phyloP scores from a whole-genome alignment of 2,113 vertebrate genomes.

The Rhineura floridana region DNA sequence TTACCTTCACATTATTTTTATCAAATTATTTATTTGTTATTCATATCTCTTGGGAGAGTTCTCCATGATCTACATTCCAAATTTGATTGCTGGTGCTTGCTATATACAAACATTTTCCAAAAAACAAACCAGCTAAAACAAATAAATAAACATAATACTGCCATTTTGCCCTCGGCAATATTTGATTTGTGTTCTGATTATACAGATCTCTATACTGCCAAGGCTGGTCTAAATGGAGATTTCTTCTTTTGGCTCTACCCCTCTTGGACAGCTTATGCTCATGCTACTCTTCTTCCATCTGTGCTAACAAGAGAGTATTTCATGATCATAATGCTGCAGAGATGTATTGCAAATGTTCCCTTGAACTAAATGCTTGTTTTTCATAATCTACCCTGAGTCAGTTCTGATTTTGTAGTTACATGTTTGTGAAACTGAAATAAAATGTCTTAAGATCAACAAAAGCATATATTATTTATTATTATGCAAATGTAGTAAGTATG shows the following conservation, averaged over 20 bases:
- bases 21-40: not conserved
- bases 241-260: slow-evolving; percentile 47
- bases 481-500: not conserved
- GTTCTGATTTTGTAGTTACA: slow-evolving; percentile 9
- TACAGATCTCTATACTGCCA: slow-evolving; percentile 42
- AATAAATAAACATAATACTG: slow-evolving; percentile 27
- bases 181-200: slow-evolving; percentile 45
- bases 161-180: not conserved
- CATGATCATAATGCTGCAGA: slow-evolving; percentile 58
- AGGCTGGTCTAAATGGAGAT: slow-evolving; percentile 45
- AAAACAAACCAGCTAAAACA: slow-evolving; percentile 22
- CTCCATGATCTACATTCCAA: not conserved
- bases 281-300: slow-evolving; percentile 55
- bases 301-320: slow-evolving; percentile 64
- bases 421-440: not conserved
- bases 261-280: slow-evolving; percentile 53
- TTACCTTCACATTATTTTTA: not conserved
- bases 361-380: slow-evolving; percentile 23
- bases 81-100: not conserved
- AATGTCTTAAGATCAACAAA: not conserved
- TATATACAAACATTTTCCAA: not conserved
- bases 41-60: not conserved
- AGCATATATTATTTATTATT: not conserved
- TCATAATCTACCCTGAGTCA: slow-evolving; percentile 3
- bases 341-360: slow-evolving; percentile 42